Conservation (phyloP, 2,888 invertebrate genomes). For the Phyllotreta cruciferae region DNA sequence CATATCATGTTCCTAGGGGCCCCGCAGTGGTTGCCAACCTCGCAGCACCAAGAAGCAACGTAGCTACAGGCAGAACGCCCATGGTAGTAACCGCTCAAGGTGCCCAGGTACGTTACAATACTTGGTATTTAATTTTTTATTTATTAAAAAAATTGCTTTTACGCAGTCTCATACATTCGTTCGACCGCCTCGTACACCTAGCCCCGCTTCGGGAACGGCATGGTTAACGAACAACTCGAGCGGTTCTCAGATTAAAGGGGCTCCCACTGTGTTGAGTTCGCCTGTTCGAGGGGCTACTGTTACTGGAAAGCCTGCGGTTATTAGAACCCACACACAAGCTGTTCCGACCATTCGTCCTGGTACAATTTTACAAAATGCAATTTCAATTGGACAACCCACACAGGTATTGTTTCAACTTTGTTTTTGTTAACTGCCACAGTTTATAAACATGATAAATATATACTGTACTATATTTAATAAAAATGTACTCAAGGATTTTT, state of each 20-base stretch:
- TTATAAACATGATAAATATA: too few relatives aligned
- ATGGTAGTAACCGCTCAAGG: slow-evolving; percentile 56
- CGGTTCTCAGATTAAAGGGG: slow-evolving; percentile 57
- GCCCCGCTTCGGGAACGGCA: slow-evolving; percentile 57
- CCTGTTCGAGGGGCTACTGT: slow-evolving; percentile 56
- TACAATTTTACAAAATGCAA: slow-evolving; percentile 58
- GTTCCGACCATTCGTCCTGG: slow-evolving; percentile 55
- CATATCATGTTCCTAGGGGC: slow-evolving; percentile 64
- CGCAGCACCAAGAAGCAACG: slow-evolving; percentile 71
- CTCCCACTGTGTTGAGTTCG: slow-evolving; percentile 56
- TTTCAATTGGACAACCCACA: slow-evolving; percentile 56
- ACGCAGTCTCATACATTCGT: slow-evolving; percentile 51
- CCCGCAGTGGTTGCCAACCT: slow-evolving; percentile 79
- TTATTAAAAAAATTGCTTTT: slow-evolving; percentile 3
- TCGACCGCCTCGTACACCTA: slow-evolving; percentile 57
- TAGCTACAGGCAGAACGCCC: slow-evolving; percentile 61
- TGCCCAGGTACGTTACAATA: slow-evolving; percentile 41
- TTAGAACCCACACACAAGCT: slow-evolving; percentile 53
- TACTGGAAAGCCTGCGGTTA: slow-evolving; percentile 54
- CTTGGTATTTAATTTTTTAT: background rate
- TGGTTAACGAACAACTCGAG: slow-evolving; percentile 56
- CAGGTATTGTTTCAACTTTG: slow-evolving; percentile 47
- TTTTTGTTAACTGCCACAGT: background rate
- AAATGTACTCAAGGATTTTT: background rate
- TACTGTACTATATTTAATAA: background rate